Evolutionary conservation across 1,140 invertebrate species (phyloP).

Genomic region (Drosophila ironensis): DNA sequence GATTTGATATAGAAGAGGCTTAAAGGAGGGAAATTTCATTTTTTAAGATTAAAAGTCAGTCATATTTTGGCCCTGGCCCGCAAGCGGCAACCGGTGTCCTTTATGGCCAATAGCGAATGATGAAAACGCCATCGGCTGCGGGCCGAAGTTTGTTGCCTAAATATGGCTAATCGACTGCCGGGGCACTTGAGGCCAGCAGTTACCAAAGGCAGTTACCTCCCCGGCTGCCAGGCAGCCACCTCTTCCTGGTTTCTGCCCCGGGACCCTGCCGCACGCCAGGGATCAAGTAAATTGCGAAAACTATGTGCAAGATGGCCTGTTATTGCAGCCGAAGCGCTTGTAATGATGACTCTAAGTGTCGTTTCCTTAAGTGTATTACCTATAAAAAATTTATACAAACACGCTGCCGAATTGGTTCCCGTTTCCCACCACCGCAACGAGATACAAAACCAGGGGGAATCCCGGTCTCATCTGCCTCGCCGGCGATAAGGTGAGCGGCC

Average conservation of each 20-base stretch:
- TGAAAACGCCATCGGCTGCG: conserved; percentile 52
- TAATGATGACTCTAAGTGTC: conserved; percentile 82
- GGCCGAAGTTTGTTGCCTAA: conserved; percentile 51
- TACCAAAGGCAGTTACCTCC: conserved; percentile 26
- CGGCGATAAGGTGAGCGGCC: conserved; percentile 38
- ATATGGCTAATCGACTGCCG: conserved; percentile 71
- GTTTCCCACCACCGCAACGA: conserved; percentile 39
- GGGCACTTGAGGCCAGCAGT: conserved; percentile 70
- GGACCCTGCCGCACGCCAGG: conserved; percentile 40
- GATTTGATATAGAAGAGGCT: background rate
- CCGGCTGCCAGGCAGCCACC: conserved; percentile 2
- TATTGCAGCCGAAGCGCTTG: conserved; percentile 81
- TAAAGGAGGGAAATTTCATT: background rate
- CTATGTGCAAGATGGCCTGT: conserved; percentile 82
- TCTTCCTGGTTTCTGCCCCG: background rate
- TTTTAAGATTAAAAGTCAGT: conserved; percentile 7
- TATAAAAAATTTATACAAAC: conserved; percentile 82
- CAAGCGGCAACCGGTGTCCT: conserved; percentile 54
- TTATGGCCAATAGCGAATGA: conserved; percentile 64
- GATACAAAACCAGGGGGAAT: background rate
- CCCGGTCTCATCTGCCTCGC: conserved; percentile 31
- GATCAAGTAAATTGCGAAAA: conserved; percentile 81
- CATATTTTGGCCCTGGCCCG: conserved; percentile 15
- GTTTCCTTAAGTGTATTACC: conserved; percentile 82
- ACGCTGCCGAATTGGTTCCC: conserved; percentile 68